Conservation (phyloP, 2,888 invertebrate genomes). For the Mechanitis messenoides region DNA sequence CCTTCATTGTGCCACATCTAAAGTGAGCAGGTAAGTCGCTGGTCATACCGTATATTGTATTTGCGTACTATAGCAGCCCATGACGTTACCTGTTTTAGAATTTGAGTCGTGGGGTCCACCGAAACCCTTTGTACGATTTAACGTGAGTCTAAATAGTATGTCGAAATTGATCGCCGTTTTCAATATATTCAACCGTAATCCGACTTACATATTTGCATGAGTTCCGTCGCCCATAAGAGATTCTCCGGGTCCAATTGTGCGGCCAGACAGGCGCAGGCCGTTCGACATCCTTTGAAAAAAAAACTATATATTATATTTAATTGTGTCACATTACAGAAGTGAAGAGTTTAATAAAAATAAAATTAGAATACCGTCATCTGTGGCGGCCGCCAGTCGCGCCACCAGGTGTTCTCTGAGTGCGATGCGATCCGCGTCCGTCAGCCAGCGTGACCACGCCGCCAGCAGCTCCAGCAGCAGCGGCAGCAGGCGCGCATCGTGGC, state of each 20-base stretch:
- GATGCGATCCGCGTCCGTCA: constrained; percentile 34
- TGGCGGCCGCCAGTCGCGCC: constrained; percentile 40
- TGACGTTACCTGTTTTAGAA: no score
- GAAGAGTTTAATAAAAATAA: neutral
- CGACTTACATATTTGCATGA: constrained; percentile 59
- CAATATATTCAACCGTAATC: neutral
- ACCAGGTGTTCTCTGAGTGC: constrained; percentile 52
- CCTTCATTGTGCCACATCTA: no score
- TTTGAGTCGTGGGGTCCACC: no score
- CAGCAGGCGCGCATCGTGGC: constrained; percentile 49
- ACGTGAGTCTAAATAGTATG: no score
- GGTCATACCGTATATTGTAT: no score
- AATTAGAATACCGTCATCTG: constrained; percentile 42
- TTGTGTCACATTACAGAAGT: neutral
- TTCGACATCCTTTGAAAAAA: constrained; percentile 47
- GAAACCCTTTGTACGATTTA: no score
- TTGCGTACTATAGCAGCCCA: no score
- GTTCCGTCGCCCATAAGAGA: constrained; percentile 58
- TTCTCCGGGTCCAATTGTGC: constrained; percentile 52
- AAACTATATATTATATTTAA: constrained; percentile 4
- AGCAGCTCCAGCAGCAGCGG: constrained; percentile 66
- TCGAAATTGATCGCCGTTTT: no score
- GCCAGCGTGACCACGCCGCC: constrained; percentile 51
- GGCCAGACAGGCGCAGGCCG: constrained; percentile 47
- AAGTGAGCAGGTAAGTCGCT: no score